phyloP scores from a whole-genome alignment of 2,113 vertebrate genomes.

The Mobula hypostoma region DNA sequence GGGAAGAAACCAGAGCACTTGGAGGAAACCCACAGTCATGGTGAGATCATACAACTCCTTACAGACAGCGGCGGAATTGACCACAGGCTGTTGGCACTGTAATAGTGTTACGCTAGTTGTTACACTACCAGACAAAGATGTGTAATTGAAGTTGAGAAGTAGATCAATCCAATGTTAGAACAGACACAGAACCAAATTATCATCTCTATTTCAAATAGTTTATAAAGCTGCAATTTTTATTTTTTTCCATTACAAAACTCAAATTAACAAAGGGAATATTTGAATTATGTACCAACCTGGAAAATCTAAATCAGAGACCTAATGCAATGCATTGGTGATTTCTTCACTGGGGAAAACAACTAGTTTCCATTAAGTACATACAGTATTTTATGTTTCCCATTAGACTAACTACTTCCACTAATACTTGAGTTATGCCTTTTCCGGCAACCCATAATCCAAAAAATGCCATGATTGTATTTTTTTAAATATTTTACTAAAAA shows the following conservation, averaged over 20 bases:
- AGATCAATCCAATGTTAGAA: neutral
- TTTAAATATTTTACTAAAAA: neutral
- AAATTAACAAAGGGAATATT: neutral
- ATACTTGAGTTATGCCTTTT: neutral
- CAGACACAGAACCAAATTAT: neutral
- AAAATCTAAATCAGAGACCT: neutral
- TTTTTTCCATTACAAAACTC: neutral
- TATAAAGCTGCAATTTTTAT: neutral
- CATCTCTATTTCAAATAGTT: neutral
- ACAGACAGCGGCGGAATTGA: no score
- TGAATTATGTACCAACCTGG: neutral
- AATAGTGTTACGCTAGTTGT: no score
- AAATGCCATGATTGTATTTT: neutral
- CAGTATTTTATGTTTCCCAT: neutral
- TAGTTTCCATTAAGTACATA: no score
- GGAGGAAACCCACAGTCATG: no score
- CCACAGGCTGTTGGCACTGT: no score
- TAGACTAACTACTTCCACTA: neutral
- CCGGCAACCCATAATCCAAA: neutral
- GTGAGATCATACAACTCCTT: no score
- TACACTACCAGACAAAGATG: neutral
- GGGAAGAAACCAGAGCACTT: no score
- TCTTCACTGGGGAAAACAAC: neutral
- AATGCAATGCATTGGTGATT: neutral
- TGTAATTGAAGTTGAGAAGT: neutral